Percentiles rank a stretch among this genome's conserved stretches.
These are phyloP conservation scores for zebrafish (Danio rerio) DNA, from an alignment of 2,113 vertebrate species.

Conservation along the genomic window DNA sequence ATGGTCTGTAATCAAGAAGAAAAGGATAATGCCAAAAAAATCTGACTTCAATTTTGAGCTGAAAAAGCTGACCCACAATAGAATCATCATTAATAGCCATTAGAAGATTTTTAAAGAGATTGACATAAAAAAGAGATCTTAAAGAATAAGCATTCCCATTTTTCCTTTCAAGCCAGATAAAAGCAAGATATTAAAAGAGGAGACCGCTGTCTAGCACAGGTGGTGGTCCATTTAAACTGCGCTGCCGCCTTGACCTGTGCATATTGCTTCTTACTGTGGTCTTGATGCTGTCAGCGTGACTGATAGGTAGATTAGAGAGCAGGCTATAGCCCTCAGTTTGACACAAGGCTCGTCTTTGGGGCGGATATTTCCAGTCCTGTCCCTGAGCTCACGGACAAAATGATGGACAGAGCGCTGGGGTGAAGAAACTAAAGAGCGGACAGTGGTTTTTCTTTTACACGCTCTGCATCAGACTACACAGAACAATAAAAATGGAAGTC, in stretches of 20 bases:
- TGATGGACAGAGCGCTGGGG: conserved; percentile 19
- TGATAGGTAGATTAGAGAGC: conserved; percentile 57
- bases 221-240: conserved; percentile 9
- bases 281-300: conserved; percentile 56
- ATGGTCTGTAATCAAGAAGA: too few species aligned
- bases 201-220: conserved; percentile 36
- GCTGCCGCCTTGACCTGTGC: conserved; percentile 42
- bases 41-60: neutral
- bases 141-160: neutral
- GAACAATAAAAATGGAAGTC: conserved; percentile 6
- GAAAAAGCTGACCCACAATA: neutral
- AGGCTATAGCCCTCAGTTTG: conserved; percentile 49
- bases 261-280: conserved; percentile 43
- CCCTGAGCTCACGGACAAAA: conserved; percentile 28
- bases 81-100: neutral
- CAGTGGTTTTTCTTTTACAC: conserved; percentile 33
- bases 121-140: too few species aligned
- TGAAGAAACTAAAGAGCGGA: conserved; percentile 15
- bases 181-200: conserved; percentile 35
- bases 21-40: neutral
- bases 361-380: conserved; percentile 37
- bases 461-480: conserved; percentile 4
- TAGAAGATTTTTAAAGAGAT: neutral
- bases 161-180: conserved; percentile 12
- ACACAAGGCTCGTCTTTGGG: conserved; percentile 45